A percentile compares a stretch with the other conserved stretches of the same genome.
These are phyloP conservation scores for Takifugu bimaculatus DNA, from an alignment of 2,113 vertebrate species.

Conservation along the genomic window DNA sequence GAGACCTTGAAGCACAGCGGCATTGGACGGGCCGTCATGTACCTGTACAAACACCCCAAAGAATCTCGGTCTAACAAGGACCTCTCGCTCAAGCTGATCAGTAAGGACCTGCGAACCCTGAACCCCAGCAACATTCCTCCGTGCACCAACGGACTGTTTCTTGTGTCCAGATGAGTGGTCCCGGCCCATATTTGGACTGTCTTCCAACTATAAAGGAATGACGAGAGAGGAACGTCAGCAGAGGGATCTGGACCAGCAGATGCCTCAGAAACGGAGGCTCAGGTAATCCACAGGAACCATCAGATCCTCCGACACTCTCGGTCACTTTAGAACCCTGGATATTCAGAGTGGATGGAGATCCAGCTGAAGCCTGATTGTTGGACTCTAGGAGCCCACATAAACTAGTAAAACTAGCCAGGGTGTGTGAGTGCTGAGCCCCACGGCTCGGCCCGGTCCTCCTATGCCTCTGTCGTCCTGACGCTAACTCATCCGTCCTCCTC, in stretches of 20 bases:
- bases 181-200: conserved; percentile 93
- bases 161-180: conserved; percentile 93
- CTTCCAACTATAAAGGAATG: conserved; percentile 98
- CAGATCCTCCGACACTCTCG: too few species aligned
- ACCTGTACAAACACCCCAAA: conserved; percentile 98
- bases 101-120: conserved; percentile 68
- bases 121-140: background rate
- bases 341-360: too few species aligned
- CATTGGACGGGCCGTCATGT: conserved; percentile 97
- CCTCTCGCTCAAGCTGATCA: conserved; percentile 96
- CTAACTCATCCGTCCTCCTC: background rate
- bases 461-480: background rate
- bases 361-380: too few species aligned
- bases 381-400: too few species aligned
- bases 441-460: too few species aligned
- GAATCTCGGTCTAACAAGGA: conserved; percentile 94
- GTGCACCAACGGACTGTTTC: background rate
- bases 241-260: conserved; percentile 96
- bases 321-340: too few species aligned
- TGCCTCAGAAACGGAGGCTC: conserved; percentile 85
- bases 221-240: conserved; percentile 96
- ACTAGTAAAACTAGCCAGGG: too few species aligned
- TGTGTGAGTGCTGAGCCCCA: background rate
- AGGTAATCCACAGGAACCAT: conserved; percentile 69
- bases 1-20: conserved; percentile 98